Base-by-base conservation (phyloP, 1,140 invertebrate species). In the Cecropterus lyciades region DNA sequence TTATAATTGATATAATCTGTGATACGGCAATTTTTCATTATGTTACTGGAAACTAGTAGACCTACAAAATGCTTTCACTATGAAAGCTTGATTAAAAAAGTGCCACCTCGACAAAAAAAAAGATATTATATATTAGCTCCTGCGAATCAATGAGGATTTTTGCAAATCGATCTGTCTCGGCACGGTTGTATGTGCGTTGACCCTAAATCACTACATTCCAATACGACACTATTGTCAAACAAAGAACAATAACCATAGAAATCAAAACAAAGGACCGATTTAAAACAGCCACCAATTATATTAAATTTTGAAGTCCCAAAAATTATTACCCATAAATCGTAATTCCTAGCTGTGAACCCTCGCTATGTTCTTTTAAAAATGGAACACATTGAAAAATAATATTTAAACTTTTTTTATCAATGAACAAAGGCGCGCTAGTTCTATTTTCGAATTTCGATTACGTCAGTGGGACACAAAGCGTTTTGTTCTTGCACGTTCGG, bases 391-490 rank as follows among this genome's bases (percentile, higher is more conserved):
- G 14, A 10, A 17, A 17, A 30, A 59, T 3, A 48, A 60, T 37
- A 53, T 9, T 24, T 37, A 37, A 45, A 76, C 69, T n/a, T 74
- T 75, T 66, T 71, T 66, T 42, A 60, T 76, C 68, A 66, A 63
- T 59, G 72, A 85, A 90, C 82, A 87, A 88, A 85, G 80, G 74
- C 69, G 77, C 49, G 65, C 49, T 69, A 43, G 65, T 84, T 83
- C 87, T 85, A 88, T 90, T 87, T 86, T 87, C 70, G 69, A 82
- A 81, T 79, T 88, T 81, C 60, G 53, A 79, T 87, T 80, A 80
- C 83, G 80, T 84, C 78, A 86, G 78, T 59, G 65, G 55, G 43
- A 74, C 71, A 80, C 73, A 68, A 74, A 74, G 75, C 65, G 70
- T 70, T 67, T 70, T 67, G 65, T 73, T 70, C 63, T 15, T 69